phyloP scores from a whole-genome alignment of 2,888 invertebrate species.

The Machimus rusticus region DNA sequence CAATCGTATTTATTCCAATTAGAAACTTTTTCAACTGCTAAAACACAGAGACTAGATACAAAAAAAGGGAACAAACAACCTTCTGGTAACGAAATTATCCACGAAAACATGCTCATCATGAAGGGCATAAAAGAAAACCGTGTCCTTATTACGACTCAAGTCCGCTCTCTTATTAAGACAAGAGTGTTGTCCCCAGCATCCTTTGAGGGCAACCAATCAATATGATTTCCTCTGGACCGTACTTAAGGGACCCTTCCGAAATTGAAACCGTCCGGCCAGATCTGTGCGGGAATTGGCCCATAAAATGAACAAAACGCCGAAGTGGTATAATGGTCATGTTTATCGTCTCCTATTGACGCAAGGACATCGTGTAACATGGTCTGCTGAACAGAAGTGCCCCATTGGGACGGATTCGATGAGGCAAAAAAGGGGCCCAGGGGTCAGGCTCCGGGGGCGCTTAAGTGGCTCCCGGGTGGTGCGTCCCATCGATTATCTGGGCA shows the following conservation, averaged over 20 bases:
- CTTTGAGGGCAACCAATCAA: conserved; percentile 47
- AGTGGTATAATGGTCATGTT: conserved; percentile 51
- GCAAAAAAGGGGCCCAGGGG: not conserved
- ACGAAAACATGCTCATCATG: not conserved
- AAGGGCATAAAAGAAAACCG: conserved; percentile 10
- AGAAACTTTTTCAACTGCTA: not conserved
- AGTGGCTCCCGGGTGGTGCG: not conserved
- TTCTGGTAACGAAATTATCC: not conserved
- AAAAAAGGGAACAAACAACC: not conserved
- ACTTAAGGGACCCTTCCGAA: conserved; percentile 46
- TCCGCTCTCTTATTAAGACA: conserved; percentile 22
- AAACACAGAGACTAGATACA: not conserved
- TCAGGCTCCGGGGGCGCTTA: not conserved
- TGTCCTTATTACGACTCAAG: conserved; percentile 16
- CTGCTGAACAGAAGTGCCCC: conserved; percentile 34
- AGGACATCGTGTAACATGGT: conserved; percentile 42
- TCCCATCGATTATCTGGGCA: conserved; percentile 13
- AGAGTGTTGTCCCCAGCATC: conserved; percentile 27
- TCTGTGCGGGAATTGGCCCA: conserved; percentile 30
- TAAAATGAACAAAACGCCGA: conserved; percentile 33
- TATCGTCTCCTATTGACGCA: conserved; percentile 45
- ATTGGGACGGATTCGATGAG: conserved; percentile 31
- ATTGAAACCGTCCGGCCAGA: conserved; percentile 43
- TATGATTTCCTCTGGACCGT: conserved; percentile 47
- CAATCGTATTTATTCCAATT: not conserved